Evolutionary conservation across 2,797 vertebrate genomes (phyloP).

Genomic region (Buceros bicornis): DNA sequence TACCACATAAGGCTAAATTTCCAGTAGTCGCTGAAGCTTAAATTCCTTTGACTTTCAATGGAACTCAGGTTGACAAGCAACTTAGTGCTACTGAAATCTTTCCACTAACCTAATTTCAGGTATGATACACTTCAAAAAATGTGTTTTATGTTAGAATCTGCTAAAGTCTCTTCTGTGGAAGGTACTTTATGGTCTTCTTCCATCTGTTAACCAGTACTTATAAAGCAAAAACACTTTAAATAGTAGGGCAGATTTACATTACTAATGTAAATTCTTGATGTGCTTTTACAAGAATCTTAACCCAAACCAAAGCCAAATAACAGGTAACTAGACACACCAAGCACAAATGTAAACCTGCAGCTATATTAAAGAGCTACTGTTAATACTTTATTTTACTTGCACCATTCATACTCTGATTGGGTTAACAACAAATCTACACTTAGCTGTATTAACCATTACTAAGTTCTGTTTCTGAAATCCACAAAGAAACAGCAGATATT

Average conservation of each 20-base stretch:
- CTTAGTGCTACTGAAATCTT: not conserved
- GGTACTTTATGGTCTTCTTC: not conserved
- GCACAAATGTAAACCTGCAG: not conserved
- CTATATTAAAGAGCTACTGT: not conserved
- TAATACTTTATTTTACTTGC: not conserved
- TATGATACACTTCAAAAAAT: not conserved
- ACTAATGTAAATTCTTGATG: not conserved
- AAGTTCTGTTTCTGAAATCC: not conserved
- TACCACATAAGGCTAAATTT: not conserved
- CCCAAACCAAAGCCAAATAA: not conserved
- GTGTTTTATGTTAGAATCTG: not conserved
- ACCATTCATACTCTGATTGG: not conserved
- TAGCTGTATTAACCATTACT: not conserved
- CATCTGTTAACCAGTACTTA: not conserved
- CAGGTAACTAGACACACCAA: not conserved
- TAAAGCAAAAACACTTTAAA: not conserved
- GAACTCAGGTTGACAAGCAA: not conserved
- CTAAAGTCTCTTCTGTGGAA: not conserved
- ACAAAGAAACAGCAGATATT: not conserved
- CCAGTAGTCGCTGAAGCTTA: not conserved
- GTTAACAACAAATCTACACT: not conserved
- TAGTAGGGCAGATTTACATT: not conserved
- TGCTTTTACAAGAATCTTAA: not conserved
- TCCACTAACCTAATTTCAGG: not conserved
- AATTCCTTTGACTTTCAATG: not conserved